A percentile compares a stretch with the other conserved stretches of the same genome.
phyloP scores from a whole-genome alignment of 1,140 invertebrate species.

The Ctenoplectra terminalis region DNA sequence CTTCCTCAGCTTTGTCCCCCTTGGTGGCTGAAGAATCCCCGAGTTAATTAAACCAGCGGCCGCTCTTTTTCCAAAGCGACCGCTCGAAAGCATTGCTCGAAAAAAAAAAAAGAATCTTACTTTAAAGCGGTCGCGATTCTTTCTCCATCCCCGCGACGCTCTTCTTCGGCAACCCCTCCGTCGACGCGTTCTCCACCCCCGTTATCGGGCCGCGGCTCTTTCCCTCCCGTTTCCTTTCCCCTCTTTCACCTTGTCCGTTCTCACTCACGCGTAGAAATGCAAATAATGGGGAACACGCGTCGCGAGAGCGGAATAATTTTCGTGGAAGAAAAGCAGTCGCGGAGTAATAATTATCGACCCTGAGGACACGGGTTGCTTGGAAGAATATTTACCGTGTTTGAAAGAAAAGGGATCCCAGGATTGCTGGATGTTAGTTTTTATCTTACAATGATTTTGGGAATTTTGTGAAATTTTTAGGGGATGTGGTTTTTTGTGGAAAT shows the following conservation, averaged over 20 bases:
- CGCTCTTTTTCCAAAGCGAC: slow-evolving; percentile 32
- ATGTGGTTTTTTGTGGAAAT: too few species aligned
- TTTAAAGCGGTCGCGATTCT: slow-evolving; percentile 49
- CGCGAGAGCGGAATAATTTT: slow-evolving; percentile 5
- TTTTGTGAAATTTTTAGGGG: too few species aligned
- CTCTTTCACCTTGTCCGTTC: neutral
- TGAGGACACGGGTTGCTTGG: neutral
- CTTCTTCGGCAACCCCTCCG: neutral
- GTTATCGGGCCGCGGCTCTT: neutral
- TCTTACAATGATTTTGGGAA: too few species aligned
- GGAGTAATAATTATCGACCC: slow-evolving; percentile 39
- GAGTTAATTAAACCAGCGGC: slow-evolving; percentile 42
- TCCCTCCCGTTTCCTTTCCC: neutral
- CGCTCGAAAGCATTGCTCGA: slow-evolving; percentile 25
- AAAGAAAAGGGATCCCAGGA: too few species aligned
- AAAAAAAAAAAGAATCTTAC: slow-evolving; percentile 28
- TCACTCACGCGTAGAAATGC: slow-evolving; percentile 1
- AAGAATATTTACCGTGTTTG: neutral
- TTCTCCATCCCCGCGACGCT: neutral
- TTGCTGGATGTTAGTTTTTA: neutral
- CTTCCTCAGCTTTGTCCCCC: neutral
- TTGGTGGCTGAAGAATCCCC: neutral
- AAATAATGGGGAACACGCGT: slow-evolving; percentile 20
- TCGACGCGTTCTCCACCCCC: neutral
- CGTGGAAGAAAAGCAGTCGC: slow-evolving; percentile 20